Evolutionary conservation across 1,140 invertebrate species (phyloP).

Genomic region (Anadara kagoshimensis): DNA sequence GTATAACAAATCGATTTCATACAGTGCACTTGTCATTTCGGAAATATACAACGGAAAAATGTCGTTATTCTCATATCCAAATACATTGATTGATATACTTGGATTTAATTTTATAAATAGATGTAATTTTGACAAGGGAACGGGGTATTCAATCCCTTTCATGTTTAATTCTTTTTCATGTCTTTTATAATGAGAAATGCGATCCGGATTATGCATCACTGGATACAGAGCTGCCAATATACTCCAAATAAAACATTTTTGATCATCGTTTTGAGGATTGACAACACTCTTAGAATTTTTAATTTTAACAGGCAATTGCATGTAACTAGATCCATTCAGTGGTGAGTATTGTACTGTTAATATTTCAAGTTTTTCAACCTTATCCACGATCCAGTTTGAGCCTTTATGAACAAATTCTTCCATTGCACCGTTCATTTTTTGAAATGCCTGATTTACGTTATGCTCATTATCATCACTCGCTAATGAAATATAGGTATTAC

Average conservation of each 20-base stretch:
- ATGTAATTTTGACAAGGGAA: constrained; percentile 6
- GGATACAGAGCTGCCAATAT: constrained; percentile 24
- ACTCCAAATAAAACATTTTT: constrained; percentile 26
- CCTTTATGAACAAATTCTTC: constrained; percentile 21
- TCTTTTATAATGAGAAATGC: background rate
- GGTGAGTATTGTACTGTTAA: background rate
- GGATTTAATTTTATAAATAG: constrained; percentile 23
- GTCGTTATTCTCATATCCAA: constrained; percentile 21
- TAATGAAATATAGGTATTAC: constrained; percentile 1
- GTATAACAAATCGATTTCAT: constrained; percentile 18
- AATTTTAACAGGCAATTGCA: constrained; percentile 5
- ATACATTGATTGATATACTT: constrained; percentile 31
- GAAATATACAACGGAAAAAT: constrained; percentile 24
- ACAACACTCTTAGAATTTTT: background rate
- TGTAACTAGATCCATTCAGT: constrained; percentile 6
- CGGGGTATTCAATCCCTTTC: constrained; percentile 22
- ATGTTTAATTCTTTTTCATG: constrained; percentile 9
- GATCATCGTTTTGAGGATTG: constrained; percentile 27
- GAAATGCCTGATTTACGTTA: constrained; percentile 16
- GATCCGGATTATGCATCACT: background rate
- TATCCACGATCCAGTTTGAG: constrained; percentile 3
- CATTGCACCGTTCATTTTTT: background rate
- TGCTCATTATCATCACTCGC: background rate
- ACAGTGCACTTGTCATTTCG: background rate
- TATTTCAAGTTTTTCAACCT: background rate